phyloP scores from a whole-genome alignment of 2,888 invertebrate genomes.

The Phragmatobia fuliginosa region DNA sequence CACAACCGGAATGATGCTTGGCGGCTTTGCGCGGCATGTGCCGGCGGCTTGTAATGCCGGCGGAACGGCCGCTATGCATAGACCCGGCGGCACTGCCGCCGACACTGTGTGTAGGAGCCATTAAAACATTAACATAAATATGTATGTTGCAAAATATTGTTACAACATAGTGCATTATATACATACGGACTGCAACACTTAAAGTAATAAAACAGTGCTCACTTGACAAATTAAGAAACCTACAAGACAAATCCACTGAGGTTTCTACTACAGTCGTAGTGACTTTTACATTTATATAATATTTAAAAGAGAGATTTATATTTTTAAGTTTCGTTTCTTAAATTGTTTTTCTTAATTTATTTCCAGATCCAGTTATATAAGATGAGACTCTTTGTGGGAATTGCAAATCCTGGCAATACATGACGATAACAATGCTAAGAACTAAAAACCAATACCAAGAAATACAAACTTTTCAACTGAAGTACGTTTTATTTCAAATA shows the following conservation, averaged over 20 bases:
- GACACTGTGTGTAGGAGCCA: too few species aligned
- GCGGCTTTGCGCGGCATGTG: too few species aligned
- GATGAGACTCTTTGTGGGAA: background rate
- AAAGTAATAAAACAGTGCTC: background rate
- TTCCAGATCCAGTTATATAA: background rate
- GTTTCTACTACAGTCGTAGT: background rate
- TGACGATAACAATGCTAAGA: background rate
- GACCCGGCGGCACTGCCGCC: too few species aligned
- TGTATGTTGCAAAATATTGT: background rate
- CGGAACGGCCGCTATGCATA: too few species aligned
- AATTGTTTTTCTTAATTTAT: background rate
- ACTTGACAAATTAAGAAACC: conserved; percentile 5
- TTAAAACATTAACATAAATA: background rate
- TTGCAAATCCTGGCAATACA: background rate
- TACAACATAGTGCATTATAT: background rate
- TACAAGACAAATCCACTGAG: conserved; percentile 3
- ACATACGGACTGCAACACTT: background rate
- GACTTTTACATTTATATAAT: background rate
- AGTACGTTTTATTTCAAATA: background rate
- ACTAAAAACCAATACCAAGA: too few species aligned
- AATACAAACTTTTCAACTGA: background rate
- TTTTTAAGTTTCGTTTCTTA: background rate
- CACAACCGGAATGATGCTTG: too few species aligned
- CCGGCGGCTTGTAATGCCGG: too few species aligned
- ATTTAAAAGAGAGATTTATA: background rate